Evolutionary conservation across 2,888 invertebrate species (phyloP).

Genomic region (Cyclophora punctaria): DNA sequence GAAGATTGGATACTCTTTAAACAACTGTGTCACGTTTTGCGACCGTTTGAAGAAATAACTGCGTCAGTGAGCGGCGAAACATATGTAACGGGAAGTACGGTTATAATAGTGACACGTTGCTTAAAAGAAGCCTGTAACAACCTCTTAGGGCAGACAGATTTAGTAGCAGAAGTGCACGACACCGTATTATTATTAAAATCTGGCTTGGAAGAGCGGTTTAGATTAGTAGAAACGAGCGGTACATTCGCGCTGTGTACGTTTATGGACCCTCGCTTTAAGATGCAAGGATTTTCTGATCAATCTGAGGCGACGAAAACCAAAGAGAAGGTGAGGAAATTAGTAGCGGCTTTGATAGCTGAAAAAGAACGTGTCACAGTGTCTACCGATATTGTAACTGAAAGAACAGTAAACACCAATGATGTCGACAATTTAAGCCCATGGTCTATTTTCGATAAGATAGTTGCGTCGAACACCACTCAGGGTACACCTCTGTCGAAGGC

Average conservation of each 20-base stretch:
- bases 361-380: too few species aligned
- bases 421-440: too few species aligned
- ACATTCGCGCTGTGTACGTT: conserved; percentile 17
- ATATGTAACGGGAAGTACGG: conserved; percentile 19
- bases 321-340: too few species aligned
- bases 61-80: conserved; percentile 20
- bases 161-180: neutral
- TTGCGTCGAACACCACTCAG: too few species aligned
- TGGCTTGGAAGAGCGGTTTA: conserved; percentile 12
- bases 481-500: conserved; percentile 6
- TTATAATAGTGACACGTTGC: conserved; percentile 20
- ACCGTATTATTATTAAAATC: conserved; percentile 5
- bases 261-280: conserved; percentile 16
- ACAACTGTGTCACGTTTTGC: conserved; percentile 15
- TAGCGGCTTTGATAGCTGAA: too few species aligned
- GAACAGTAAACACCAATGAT: too few species aligned
- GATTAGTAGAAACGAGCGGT: conserved; percentile 13
- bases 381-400: too few species aligned
- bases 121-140: conserved; percentile 12
- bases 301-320: too few species aligned
- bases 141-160: neutral
- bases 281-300: neutral
- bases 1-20: conserved; percentile 17
- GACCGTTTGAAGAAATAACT: conserved; percentile 20
- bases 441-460: too few species aligned